A percentile compares a stretch with the other conserved stretches of the same genome.
phyloP scores from a whole-genome alignment of 2,797 vertebrate species.

The Acanthurus leucopareius region DNA sequence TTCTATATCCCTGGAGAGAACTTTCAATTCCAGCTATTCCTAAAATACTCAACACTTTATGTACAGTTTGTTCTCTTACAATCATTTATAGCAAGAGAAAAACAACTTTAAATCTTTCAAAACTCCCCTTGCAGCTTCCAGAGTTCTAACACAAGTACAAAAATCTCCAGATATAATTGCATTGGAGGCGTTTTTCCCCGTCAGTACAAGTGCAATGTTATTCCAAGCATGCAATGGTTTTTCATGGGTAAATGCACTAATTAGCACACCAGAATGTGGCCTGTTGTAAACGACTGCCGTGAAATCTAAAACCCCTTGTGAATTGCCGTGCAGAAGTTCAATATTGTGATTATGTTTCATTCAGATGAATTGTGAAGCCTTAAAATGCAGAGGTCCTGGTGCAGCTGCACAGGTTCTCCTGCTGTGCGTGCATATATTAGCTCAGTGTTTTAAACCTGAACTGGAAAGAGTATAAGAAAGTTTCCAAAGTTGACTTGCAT shows the following conservation, averaged over 20 bases:
- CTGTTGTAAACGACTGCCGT: slow-evolving; percentile 7
- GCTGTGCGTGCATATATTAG: slow-evolving; percentile 14
- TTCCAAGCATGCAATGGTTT: slow-evolving; percentile 4
- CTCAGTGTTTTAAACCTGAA: neutral
- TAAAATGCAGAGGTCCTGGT: slow-evolving; percentile 5
- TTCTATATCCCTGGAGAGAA: slow-evolving; percentile 1
- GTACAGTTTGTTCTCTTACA: neutral
- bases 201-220: neutral
- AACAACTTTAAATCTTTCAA: slow-evolving; percentile 1
- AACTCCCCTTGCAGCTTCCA: neutral
- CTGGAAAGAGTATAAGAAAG: slow-evolving; percentile 12
- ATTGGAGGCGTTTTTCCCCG: neutral
- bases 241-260: slow-evolving; percentile 49
- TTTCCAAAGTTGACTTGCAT: neutral
- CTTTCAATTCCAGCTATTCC: neutral
- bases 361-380: slow-evolving; percentile 21
- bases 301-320: slow-evolving; percentile 37
- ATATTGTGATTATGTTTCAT: slow-evolving; percentile 52
- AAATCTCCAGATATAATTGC: slow-evolving; percentile 1
- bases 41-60: neutral
- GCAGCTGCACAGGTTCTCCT: neutral
- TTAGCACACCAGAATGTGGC: slow-evolving; percentile 37
- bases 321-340: slow-evolving; percentile 24
- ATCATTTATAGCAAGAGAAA: slow-evolving; percentile 5
- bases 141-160: neutral